These are phyloP conservation scores for Trachymyrmex septentrionalis DNA, from an alignment of 1,140 invertebrate species.

Conservation along the genomic window DNA sequence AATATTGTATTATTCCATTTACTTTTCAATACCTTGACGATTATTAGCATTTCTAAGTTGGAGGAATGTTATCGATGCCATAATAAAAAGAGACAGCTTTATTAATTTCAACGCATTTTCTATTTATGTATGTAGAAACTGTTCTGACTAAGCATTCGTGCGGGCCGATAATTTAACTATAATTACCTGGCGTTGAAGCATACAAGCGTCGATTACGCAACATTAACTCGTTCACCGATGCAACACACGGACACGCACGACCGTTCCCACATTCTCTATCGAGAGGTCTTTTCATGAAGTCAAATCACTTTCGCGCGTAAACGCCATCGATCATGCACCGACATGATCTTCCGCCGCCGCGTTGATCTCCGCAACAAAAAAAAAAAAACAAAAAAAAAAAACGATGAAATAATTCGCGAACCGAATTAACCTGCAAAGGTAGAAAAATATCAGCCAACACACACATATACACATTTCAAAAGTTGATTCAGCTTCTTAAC, in stretches of 20 bases:
- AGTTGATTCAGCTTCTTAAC: constrained; percentile 20
- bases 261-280: constrained; percentile 55
- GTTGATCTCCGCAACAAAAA: constrained; percentile 11
- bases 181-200: constrained; percentile 32
- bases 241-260: constrained; percentile 7
- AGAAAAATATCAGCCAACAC: not conserved
- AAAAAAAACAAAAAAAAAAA: constrained; percentile 1
- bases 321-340: constrained; percentile 48
- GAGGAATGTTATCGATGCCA: not conserved
- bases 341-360: constrained; percentile 22
- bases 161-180: constrained; percentile 53
- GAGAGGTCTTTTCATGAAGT: constrained; percentile 33
- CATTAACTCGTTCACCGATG: constrained; percentile 49
- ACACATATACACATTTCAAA: not conserved
- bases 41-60: not conserved
- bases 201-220: constrained; percentile 46
- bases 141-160: not conserved
- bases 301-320: constrained; percentile 59
- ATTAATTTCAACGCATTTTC: constrained; percentile 28
- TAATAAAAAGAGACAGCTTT: not conserved
- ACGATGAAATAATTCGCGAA: constrained; percentile 13
- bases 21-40: not conserved
- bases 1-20: not conserved
- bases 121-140: not conserved
- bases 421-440: constrained; percentile 36